Conservation (phyloP, 1,140 invertebrate species). For the Papilio helenus region DNA sequence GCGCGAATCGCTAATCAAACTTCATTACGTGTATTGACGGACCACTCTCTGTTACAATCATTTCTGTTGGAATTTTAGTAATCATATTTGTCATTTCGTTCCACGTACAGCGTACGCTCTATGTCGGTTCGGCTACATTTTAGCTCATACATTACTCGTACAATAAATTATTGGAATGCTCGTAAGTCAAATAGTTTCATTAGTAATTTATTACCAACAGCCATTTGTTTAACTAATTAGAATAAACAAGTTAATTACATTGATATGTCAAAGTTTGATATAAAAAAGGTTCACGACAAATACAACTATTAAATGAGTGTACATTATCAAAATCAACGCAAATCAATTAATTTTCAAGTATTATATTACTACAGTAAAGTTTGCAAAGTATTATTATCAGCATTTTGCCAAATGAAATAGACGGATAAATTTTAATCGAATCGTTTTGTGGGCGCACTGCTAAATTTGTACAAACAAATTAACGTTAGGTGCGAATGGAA, state of each 20-base stretch:
- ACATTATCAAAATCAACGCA: conserved; percentile 2
- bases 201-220: neutral
- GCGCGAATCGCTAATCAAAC: conserved; percentile 64
- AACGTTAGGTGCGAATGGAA: conserved; percentile 65
- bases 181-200: neutral
- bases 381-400: conserved; percentile 51
- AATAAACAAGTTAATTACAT: neutral
- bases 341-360: conserved; percentile 34
- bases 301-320: neutral
- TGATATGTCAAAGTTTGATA: neutral
- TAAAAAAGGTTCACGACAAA: neutral
- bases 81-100: conserved; percentile 41
- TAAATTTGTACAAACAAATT: conserved; percentile 72
- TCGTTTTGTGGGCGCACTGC: conserved; percentile 56
- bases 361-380: conserved; percentile 41
- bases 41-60: conserved; percentile 69
- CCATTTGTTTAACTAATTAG: neutral
- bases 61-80: conserved; percentile 57
- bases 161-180: neutral
- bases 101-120: conserved; percentile 2
- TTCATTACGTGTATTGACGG: conserved; percentile 69
- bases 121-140: neutral
- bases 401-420: conserved; percentile 51
- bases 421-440: conserved; percentile 68
- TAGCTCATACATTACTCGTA: neutral